Base-by-base conservation (phyloP, 1,140 invertebrate species). In the Mercenaria mercenaria region DNA sequence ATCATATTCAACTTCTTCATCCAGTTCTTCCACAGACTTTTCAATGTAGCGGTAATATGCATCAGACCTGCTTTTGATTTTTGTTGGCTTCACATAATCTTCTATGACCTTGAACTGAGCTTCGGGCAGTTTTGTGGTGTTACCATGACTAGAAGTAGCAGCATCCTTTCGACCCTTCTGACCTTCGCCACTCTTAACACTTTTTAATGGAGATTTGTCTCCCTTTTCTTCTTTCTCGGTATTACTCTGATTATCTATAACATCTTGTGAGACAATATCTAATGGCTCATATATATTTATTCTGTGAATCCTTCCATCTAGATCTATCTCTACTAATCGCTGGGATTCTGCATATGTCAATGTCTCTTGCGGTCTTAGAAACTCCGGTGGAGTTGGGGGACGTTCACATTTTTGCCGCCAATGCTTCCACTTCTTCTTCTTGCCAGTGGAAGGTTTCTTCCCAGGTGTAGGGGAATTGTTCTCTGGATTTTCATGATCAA, bases 1-100 rank as follows among this genome's bases (percentile, higher is more conserved):
- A 96, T 99, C 99, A 97, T 99, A 99, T 95, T 99, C 99, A 3
- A 99, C 97, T 96, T 98, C 97, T 93, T 98, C 98, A 96, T 99
- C 99, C 61, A 99, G 96, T 95, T 99, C 99, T 96, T 99, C 99
- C 10, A 97, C 97, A 67, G 98, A 98, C 94, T 99, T 98, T 95
- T 99, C 99, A 95, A 99, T 99, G 95, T 99, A 99, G 91, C 98
- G 97, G 91, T 95, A 97, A 94, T 98, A 99, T 18, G 98, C 97
- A 95, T 98, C 97, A 11, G 98, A 97, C 91, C 97, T 96, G 2
- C 97, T 96, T 88, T 98, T 97, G 15, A 98, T 98, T 96, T 98
- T 98, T 91, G 97, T 97, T 89, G 98, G 97, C 92, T 97, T 96
- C 8, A 95, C 93, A 95, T 98, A 98, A 94, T 98, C 97, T 50